These are phyloP conservation scores for Calliphora vomitoria DNA, from an alignment of 2,888 invertebrate genomes.

Conservation along the genomic window DNA sequence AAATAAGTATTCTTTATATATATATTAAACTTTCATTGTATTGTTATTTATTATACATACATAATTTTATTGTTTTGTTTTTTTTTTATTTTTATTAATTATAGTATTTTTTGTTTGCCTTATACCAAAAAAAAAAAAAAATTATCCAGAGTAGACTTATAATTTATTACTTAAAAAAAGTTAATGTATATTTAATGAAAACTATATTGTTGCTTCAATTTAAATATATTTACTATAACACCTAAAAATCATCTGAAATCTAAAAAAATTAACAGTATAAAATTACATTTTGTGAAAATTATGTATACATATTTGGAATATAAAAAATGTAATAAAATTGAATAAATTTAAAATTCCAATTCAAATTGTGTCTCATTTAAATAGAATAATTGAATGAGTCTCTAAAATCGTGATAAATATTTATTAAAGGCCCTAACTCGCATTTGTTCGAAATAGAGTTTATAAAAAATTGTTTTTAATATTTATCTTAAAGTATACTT, in stretches of 20 bases:
- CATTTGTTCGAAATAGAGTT: no score
- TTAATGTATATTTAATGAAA: slow-evolving; percentile 36
- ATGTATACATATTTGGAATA: slow-evolving; percentile 24
- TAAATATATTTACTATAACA: slow-evolving; percentile 50
- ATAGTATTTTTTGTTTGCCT: slow-evolving; percentile 30
- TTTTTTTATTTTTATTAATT: slow-evolving; percentile 30
- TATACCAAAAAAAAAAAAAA: slow-evolving; percentile 68
- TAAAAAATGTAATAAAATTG: slow-evolving; percentile 51
- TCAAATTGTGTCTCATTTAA: background rate
- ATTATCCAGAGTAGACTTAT: slow-evolving; percentile 37
- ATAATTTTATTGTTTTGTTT: slow-evolving; percentile 27
- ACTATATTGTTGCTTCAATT: slow-evolving; percentile 63
- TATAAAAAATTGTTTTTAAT: no score
- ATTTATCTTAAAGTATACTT: no score
- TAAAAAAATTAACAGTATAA: slow-evolving; percentile 21
- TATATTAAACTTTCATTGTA: background rate
- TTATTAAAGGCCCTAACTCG: no score
- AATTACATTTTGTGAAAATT: slow-evolving; percentile 35
- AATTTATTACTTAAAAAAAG: slow-evolving; percentile 47
- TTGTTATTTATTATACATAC: slow-evolving; percentile 8
- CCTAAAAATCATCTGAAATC: slow-evolving; percentile 29
- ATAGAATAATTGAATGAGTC: no score
- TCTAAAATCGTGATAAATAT: no score
- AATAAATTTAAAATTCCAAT: slow-evolving; percentile 32
- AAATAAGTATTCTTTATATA: background rate